Evolutionary conservation across 2,888 invertebrate species (phyloP).

Genomic region (Hypena proboscidalis): DNA sequence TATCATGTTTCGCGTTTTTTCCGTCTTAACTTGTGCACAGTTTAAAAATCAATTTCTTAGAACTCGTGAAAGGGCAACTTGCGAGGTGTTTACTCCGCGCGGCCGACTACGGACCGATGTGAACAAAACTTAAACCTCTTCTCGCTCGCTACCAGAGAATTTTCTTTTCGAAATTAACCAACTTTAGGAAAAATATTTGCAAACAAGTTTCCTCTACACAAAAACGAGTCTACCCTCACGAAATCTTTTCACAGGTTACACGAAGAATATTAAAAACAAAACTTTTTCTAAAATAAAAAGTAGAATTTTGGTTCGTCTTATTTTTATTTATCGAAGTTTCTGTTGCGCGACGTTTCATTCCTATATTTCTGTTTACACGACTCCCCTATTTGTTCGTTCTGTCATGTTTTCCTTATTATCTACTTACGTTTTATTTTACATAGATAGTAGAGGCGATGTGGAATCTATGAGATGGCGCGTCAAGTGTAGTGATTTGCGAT

Average conservation of each 20-base stretch:
- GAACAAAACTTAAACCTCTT: constrained; percentile 65
- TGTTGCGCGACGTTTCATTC: constrained; percentile 38
- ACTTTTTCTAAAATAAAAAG: constrained; percentile 46
- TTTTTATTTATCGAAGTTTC: constrained; percentile 51
- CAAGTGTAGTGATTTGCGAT: constrained; percentile 18
- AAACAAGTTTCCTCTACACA: constrained; percentile 60
- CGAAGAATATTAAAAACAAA: constrained; percentile 53
- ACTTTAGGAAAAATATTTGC: constrained; percentile 67
- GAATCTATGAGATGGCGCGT: constrained; percentile 25
- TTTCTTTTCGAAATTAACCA: constrained; percentile 72
- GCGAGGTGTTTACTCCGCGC: constrained; percentile 69
- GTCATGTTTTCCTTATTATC: constrained; percentile 49
- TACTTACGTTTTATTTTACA: constrained; percentile 47
- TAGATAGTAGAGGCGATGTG: constrained; percentile 26
- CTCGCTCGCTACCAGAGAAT: constrained; percentile 49
- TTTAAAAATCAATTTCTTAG: constrained; percentile 82
- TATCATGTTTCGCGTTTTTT: constrained; percentile 70
- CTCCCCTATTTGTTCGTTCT: constrained; percentile 44
- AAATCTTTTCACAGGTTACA: constrained; percentile 56
- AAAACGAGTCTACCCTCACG: constrained; percentile 50
- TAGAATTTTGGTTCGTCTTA: constrained; percentile 38
- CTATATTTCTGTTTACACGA: constrained; percentile 44
- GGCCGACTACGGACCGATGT: constrained; percentile 56
- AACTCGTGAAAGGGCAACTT: constrained; percentile 72
- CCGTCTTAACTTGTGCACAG: constrained; percentile 70